Conservation (phyloP, 1,140 invertebrate species). For the Drosophila arawakana region DNA sequence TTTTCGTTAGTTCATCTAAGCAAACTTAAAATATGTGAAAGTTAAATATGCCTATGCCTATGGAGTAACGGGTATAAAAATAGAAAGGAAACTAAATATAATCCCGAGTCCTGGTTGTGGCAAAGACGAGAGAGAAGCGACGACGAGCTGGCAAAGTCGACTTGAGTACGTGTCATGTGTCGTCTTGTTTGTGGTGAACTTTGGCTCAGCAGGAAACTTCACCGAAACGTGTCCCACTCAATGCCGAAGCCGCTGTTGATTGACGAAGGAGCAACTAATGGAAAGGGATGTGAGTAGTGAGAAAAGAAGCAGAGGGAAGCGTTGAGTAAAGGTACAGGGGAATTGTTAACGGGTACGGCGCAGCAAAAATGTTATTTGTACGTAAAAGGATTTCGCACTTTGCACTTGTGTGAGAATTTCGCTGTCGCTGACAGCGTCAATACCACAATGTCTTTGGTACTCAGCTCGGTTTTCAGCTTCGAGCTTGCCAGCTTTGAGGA, state of each 20-base stretch:
- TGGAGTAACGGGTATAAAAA: conserved; percentile 28
- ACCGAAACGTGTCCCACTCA: conserved; percentile 73
- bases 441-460: conserved; percentile 65
- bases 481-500: neutral
- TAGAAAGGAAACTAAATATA: conserved; percentile 45
- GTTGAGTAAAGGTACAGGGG: no score
- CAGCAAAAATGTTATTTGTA: conserved; percentile 11
- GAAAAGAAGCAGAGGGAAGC: no score
- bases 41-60: neutral
- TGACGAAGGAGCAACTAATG: conserved; percentile 55
- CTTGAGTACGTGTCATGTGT: conserved; percentile 78
- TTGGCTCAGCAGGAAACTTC: conserved; percentile 73
- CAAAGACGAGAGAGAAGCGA: conserved; percentile 6
- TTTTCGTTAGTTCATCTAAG: no score
- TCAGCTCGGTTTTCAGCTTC: neutral
- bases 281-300: neutral
- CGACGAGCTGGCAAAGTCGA: conserved; percentile 29
- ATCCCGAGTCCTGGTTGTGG: conserved; percentile 26
- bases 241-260: conserved; percentile 63
- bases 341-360: neutral
- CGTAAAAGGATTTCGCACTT: conserved; percentile 69
- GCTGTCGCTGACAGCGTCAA: conserved; percentile 63
- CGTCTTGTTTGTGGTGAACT: conserved; percentile 76
- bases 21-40: no score
- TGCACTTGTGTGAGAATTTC: neutral